Percentiles rank a stretch among this genome's conserved stretches.
These are phyloP conservation scores for Merluccius polli DNA, from an alignment of 2,797 vertebrate genomes.

Conservation along the genomic window DNA sequence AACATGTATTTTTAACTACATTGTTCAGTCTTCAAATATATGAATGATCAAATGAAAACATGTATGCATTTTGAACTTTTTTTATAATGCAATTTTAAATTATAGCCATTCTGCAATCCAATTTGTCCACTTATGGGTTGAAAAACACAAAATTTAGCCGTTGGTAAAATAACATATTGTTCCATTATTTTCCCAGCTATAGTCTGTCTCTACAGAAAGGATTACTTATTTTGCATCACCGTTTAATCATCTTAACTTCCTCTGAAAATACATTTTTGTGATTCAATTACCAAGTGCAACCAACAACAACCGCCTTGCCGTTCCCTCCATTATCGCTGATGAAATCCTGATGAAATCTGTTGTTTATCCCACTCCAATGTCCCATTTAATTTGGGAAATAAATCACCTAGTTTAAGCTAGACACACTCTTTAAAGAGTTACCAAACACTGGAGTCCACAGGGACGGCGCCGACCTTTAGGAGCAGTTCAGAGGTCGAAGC, in stretches of 20 bases:
- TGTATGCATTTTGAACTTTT: too few species aligned
- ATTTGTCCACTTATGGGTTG: too few species aligned
- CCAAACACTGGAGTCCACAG: too few species aligned
- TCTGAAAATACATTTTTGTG: background rate
- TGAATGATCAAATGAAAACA: too few species aligned
- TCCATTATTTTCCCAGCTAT: background rate
- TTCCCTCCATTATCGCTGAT: background rate
- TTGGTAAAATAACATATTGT: too few species aligned
- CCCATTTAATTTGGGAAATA: background rate
- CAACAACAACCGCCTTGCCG: background rate
- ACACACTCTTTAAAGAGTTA: background rate
- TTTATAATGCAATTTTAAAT: too few species aligned
- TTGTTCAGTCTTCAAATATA: too few species aligned
- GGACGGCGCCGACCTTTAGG: too few species aligned
- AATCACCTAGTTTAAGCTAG: background rate
- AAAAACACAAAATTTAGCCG: too few species aligned
- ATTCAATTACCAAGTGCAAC: background rate
- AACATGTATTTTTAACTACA: too few species aligned
- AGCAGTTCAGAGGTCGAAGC: background rate
- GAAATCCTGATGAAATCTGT: background rate
- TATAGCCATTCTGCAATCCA: too few species aligned
- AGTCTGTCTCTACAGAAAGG: background rate
- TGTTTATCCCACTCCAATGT: background rate
- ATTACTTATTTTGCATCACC: background rate
- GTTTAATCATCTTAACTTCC: background rate